Conservation (phyloP, 2,888 invertebrate genomes). For the Pterobdella sp. region DNA sequence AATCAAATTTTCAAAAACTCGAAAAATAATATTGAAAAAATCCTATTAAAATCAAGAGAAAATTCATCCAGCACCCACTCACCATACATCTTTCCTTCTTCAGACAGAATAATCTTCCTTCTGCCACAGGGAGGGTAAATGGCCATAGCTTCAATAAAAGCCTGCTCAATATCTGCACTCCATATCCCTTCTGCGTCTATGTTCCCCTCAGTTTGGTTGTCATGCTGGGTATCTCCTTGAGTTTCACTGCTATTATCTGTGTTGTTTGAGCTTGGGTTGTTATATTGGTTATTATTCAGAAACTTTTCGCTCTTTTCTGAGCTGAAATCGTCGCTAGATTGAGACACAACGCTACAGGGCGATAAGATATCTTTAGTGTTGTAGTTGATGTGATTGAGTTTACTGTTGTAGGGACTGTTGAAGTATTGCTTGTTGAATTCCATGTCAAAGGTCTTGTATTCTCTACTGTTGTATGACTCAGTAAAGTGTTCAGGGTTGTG, state of each 20-base stretch:
- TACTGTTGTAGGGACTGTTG: constrained; percentile 7
- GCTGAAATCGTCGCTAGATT: constrained; percentile 14
- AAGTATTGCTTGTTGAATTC: neutral
- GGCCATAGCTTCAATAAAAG: constrained; percentile 97
- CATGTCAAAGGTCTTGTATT: neutral
- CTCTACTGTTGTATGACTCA: too few species aligned
- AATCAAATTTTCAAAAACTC: neutral
- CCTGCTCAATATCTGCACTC: constrained; percentile 99
- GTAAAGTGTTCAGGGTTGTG: too few species aligned
- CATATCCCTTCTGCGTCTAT: constrained; percentile 96
- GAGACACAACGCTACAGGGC: constrained; percentile 12
- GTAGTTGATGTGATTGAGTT: neutral
- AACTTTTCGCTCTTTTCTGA: neutral
- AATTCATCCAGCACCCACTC: constrained; percentile 40
- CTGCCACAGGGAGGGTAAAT: constrained; percentile 99
- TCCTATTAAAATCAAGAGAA: neutral
- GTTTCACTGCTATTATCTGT: neutral
- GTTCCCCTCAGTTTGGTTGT: constrained; percentile 33
- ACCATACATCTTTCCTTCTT: constrained; percentile 99
- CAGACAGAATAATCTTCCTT: constrained; percentile 97
- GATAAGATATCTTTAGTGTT: neutral
- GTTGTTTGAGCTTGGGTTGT: constrained; percentile 6
- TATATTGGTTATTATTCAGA: neutral
- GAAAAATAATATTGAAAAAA: neutral
- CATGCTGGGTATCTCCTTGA: neutral